Base-by-base conservation (phyloP, 2,888 invertebrate species). In the Siphlonurus alternatus region DNA sequence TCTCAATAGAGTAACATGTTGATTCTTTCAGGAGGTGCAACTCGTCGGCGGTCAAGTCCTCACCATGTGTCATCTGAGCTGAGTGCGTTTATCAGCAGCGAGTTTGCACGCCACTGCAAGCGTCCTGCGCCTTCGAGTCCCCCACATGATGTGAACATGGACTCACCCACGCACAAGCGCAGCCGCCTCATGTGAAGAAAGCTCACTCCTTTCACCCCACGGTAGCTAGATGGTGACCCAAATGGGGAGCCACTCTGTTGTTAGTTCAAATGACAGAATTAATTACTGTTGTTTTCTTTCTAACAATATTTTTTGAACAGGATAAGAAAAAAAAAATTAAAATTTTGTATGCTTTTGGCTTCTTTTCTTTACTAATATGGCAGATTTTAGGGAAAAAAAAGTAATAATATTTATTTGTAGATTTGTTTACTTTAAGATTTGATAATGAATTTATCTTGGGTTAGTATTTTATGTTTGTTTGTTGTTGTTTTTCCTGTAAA, bases 91-190 rank as follows among this genome's bases (percentile, higher is more conserved):
- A 86, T 85, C 72, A 81, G 81, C 68, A 83, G 81, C 70, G 88
- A 88, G 76, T 86, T 87, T 73, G 84, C 85, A 66, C 81, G 87
- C 66, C 85, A 87, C 73, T 83, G 83, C 74, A 86, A 85, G 76
- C 78, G 85, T 69, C 83, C 85, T 56, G 83, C 85, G 65, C 83
- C 84, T 70, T 69, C 72, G 24, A 73, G 74, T 63, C 71, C 74
- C 22, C 83, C 84, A 66, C 80, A 80, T 67, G 86, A 87, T 74
- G 87, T 86, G 69, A 84, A 83, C 73, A 88, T 87, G 87, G 88
- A 86, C 73, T 87, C 87, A 70, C 87, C 87, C 67, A 85, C 85
- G 71, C 84, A 86, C 74, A 88, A 88, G 76, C 81, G 86, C 23
- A 61, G 61, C 60, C 64, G 64, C 61, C 53, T 61, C 53, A 64